These are phyloP conservation scores for Polietes domitor DNA, from an alignment of 2,888 invertebrate species.

Conservation along the genomic window DNA sequence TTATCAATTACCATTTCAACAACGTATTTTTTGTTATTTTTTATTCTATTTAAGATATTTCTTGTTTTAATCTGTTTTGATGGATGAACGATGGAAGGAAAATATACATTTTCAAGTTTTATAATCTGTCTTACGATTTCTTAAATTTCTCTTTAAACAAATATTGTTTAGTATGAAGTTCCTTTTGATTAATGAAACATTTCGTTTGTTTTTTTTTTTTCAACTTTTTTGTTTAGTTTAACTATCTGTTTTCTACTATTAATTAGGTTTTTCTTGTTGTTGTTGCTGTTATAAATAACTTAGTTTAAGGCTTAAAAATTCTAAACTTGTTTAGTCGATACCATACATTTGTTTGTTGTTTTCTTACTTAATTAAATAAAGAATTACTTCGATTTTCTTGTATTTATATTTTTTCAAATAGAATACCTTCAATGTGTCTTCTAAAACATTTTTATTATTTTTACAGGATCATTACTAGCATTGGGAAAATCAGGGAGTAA, in stretches of 20 bases:
- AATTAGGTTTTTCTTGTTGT: conserved; percentile 44
- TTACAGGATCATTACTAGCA: conserved; percentile 16
- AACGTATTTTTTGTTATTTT: conserved; percentile 21
- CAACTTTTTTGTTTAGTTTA: conserved; percentile 54
- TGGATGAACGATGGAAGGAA: conserved; percentile 18
- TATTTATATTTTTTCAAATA: conserved; percentile 21
- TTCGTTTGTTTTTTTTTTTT: conserved; percentile 29
- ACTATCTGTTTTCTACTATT: conserved; percentile 50
- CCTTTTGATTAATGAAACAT: conserved; percentile 26
- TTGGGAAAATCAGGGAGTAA: conserved; percentile 3
- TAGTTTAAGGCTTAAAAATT: conserved; percentile 54
- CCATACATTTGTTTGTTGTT: conserved; percentile 32
- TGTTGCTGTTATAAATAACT: conserved; percentile 40
- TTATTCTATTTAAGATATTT: neutral
- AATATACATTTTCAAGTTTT: conserved; percentile 53
- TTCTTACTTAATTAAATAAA: conserved; percentile 51
- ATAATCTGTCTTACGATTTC: conserved; percentile 22
- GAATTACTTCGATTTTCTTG: conserved; percentile 51
- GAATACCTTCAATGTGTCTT: neutral
- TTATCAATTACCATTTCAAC: conserved; percentile 35
- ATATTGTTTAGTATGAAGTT: conserved; percentile 55
- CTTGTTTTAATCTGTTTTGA: conserved; percentile 9
- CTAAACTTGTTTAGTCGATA: conserved; percentile 49
- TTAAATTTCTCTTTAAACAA: conserved; percentile 55
- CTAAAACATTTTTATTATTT: neutral